Percentiles rank a stretch among this genome's conserved stretches.
These are phyloP conservation scores for Rhaphigaster nebulosa DNA, from an alignment of 2,888 invertebrate genomes.

Conservation along the genomic window DNA sequence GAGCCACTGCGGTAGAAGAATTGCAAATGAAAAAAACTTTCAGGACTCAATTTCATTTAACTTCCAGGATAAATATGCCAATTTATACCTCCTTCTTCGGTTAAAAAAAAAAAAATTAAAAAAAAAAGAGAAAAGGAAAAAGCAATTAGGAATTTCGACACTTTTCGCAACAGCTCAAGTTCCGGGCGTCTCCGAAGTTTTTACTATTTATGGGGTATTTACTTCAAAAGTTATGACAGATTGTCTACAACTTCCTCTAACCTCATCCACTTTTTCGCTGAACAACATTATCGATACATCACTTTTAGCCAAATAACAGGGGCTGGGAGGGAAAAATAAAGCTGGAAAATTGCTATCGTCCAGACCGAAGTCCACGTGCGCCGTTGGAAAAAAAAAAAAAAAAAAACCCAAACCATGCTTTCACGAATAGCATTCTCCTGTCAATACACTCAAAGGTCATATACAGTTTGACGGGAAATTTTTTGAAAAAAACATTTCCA, in stretches of 20 bases:
- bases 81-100: background rate
- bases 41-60: background rate
- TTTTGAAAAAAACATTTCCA: no score
- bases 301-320: constrained; percentile 7
- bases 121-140: background rate
- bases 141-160: constrained; percentile 36
- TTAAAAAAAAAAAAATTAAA: background rate
- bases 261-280: constrained; percentile 16
- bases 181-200: background rate
- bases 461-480: no score
- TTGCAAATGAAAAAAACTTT: constrained; percentile 27
- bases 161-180: constrained; percentile 14
- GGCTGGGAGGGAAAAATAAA: background rate
- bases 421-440: no score
- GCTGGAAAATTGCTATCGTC: background rate
- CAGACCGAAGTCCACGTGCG: background rate
- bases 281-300: constrained; percentile 46
- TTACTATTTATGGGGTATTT: constrained; percentile 39
- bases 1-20: background rate
- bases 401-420: no score
- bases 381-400: background rate
- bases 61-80: constrained; percentile 14
- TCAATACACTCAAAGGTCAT: no score
- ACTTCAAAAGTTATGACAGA: constrained; percentile 25
- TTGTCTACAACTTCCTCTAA: constrained; percentile 11